Evolutionary conservation across 2,888 invertebrate species (phyloP).

Genomic region (Agrilus mali): DNA sequence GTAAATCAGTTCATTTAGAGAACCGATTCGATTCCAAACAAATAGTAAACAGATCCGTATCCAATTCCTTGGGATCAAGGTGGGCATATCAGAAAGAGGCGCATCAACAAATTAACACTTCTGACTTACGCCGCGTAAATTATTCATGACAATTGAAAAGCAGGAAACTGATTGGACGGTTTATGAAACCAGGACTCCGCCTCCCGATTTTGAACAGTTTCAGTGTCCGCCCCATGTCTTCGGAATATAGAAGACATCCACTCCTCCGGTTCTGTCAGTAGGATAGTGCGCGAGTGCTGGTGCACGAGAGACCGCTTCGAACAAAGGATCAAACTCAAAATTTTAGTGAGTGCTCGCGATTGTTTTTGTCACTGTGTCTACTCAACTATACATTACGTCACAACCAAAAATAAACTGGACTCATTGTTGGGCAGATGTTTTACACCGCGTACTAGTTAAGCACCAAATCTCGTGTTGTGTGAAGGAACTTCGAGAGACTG

Average conservation of each 20-base stretch:
- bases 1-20: no score
- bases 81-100: constrained; percentile 6
- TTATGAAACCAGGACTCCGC: constrained; percentile 17
- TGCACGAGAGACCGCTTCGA: constrained; percentile 5
- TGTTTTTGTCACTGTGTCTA: neutral
- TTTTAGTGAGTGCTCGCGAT: constrained; percentile 7
- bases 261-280: constrained; percentile 12
- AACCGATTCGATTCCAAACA: no score
- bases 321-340: constrained; percentile 1
- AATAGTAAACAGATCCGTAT: neutral
- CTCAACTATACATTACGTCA: constrained; percentile 7
- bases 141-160: constrained; percentile 9
- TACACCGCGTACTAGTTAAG: no score
- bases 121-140: constrained; percentile 10
- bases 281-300: constrained; percentile 16
- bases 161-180: constrained; percentile 17
- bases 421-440: no score
- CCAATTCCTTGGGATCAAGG: neutral
- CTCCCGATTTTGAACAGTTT: constrained; percentile 22
- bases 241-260: constrained; percentile 24
- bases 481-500: no score
- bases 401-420: neutral
- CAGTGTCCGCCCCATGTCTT: constrained; percentile 21
- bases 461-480: no score
- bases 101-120: constrained; percentile 25